A percentile compares a stretch with the other conserved stretches of the same genome.
Evolutionary conservation across 2,888 invertebrate species (phyloP).

Genomic region (Nasonia oneida): DNA sequence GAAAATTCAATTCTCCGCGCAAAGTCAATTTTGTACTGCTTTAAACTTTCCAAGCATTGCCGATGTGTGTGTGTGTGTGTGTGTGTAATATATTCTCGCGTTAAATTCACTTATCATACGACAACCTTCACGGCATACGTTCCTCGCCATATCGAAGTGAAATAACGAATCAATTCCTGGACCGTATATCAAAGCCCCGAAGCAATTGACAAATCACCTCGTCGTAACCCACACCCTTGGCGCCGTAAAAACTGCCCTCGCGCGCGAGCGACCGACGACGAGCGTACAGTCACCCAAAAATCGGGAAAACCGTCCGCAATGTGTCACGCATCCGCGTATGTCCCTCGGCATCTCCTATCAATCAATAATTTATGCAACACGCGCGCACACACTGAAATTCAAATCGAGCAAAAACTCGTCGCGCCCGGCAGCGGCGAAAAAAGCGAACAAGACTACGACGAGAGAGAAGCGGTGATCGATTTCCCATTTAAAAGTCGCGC

Average conservation of each 20-base stretch:
- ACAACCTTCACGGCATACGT: too few relatives aligned
- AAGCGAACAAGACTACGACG: background rate
- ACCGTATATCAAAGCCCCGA: background rate
- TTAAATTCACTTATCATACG: background rate
- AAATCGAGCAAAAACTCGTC: slow-evolving; percentile 6
- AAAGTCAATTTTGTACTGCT: slow-evolving; percentile 56
- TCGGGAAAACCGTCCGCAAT: slow-evolving; percentile 2
- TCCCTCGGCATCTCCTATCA: slow-evolving; percentile 11
- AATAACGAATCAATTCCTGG: slow-evolving; percentile 1
- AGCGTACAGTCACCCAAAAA: background rate
- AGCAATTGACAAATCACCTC: slow-evolving; percentile 2
- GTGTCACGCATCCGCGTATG: slow-evolving; percentile 12
- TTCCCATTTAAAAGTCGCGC: slow-evolving; percentile 23
- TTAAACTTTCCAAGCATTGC: slow-evolving; percentile 48
- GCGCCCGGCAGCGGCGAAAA: background rate
- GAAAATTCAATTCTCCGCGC: slow-evolving; percentile 42
- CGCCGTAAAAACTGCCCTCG: background rate
- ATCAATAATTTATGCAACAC: slow-evolving; percentile 10
- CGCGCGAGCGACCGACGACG: background rate
- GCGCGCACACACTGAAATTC: background rate
- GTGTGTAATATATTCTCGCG: background rate
- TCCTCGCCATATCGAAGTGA: background rate
- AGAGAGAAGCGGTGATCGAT: slow-evolving; percentile 10
- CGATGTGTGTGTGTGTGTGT: slow-evolving; percentile 3
- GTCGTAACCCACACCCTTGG: slow-evolving; percentile 9